Evolutionary conservation across 2,797 vertebrate species (phyloP), one percentile per base, ranked within the genome.

Genomic region (Lagorchestes hirsutus): DNA sequence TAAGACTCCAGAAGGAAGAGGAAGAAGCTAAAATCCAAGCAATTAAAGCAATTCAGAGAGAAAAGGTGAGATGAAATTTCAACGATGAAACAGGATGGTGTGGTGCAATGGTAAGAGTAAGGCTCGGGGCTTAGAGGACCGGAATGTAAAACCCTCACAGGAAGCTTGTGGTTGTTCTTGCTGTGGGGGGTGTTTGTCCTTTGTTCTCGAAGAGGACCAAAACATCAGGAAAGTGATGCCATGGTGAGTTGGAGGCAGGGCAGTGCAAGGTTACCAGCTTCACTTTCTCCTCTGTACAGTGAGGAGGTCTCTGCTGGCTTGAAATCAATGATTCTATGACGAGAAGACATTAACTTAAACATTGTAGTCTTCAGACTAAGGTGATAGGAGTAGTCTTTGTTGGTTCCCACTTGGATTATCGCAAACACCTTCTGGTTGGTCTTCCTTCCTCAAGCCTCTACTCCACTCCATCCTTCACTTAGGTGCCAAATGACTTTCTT

Each of bases 31-130:
- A 99, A 97, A 55, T 97, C 34, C 97, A 99, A 97, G 98, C 92
- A 97, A 99, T 96, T 98, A 99, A 99, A 97, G 98, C 95, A 6
- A 92, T 97, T 94, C 99, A 99, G 97, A 99, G 99, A 98, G 98
- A 99, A 97, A 99, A 99, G 99, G 99, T 99, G 98, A 98, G 97
- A 55, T 2, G 16, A 58, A 0, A 14, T 16, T 50, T 87, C 10
- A 4, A 87, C 8, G 46, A 5, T 50, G 74, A 87, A 87, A 46
- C 0, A 50, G 40, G 40, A 4, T 24, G 4, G 40, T 87, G 40
- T 87, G 40, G 18, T 82, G 40, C 16, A 82, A 10, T 74, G n/a
- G 22, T 27, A 46, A 82, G 74, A 46, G 18, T 10, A 82, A 82
- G 40, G 22, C 18, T 46, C 9, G 5, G 8, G 74, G 8, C 4